These are phyloP conservation scores for Mallotus villosus DNA, from an alignment of 2,797 vertebrate genomes.

Conservation along the genomic window DNA sequence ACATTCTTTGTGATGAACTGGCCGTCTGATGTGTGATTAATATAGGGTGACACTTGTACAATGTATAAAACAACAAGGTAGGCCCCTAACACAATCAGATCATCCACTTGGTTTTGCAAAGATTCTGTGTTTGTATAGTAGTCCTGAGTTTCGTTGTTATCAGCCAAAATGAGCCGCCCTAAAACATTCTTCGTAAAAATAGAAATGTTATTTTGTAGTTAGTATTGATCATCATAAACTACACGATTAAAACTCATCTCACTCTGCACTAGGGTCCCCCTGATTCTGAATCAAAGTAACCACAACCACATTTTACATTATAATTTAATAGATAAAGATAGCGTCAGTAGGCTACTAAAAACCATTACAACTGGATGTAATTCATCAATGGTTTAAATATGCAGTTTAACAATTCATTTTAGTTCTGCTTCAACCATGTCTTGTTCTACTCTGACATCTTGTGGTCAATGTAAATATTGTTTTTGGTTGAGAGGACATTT, in stretches of 20 bases:
- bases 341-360: not conserved
- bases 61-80: slow-evolving; percentile 2
- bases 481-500: too few species aligned
- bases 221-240: not conserved
- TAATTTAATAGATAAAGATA: not conserved
- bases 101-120: slow-evolving; percentile 4
- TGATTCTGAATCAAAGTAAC: not conserved
- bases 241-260: not conserved
- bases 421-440: not conserved
- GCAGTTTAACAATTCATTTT: not conserved
- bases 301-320: not conserved
- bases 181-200: not conserved
- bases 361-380: not conserved
- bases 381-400: not conserved
- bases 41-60: not conserved
- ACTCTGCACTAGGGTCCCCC: not conserved
- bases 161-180: not conserved
- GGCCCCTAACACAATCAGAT: not conserved
- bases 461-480: slow-evolving; percentile 37
- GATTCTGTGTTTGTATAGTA: not conserved
- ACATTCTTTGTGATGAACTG: not conserved
- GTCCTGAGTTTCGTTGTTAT: not conserved
- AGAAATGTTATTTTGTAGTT: not conserved
- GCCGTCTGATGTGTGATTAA: not conserved
- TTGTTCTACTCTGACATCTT: slow-evolving; percentile 44